Conservation (phyloP, 2,797 vertebrate genomes). For the Coendou prehensilis region DNA sequence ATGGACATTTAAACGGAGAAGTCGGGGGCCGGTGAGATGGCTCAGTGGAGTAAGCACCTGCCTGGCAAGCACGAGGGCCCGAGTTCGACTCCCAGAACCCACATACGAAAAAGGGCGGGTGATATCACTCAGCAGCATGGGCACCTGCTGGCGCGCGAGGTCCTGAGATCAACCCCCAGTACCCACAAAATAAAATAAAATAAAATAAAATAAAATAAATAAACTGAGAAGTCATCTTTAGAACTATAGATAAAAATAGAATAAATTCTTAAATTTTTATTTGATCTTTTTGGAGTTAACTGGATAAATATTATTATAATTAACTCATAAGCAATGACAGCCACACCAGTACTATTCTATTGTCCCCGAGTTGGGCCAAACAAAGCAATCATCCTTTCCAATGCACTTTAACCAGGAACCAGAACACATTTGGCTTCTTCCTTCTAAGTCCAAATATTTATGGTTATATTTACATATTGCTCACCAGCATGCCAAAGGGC, state of each 20-base stretch:
- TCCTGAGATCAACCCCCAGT: too few relatives aligned
- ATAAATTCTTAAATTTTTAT: conserved; percentile 6
- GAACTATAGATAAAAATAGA: conserved; percentile 13
- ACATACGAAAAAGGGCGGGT: too few relatives aligned
- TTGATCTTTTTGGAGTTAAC: background rate
- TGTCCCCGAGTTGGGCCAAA: background rate
- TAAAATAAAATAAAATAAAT: too few relatives aligned
- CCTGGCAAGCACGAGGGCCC: too few relatives aligned
- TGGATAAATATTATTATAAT: conserved; percentile 9
- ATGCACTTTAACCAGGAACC: conserved; percentile 23
- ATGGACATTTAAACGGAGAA: background rate
- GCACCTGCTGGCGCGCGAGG: too few relatives aligned
- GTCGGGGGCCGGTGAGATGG: background rate
- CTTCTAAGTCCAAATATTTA: background rate
- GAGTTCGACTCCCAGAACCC: too few relatives aligned
- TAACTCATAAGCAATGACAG: conserved; percentile 35
- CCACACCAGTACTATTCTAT: background rate
- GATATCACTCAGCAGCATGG: too few relatives aligned
- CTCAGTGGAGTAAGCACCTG: too few relatives aligned
- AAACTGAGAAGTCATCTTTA: conserved; percentile 6
- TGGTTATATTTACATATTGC: background rate
- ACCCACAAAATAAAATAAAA: too few relatives aligned
- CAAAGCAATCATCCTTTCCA: conserved; percentile 25
- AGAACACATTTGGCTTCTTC: conserved; percentile 33
- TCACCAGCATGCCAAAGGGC: conserved; percentile 67